These are phyloP conservation scores for Copidosoma aretas DNA, from an alignment of 2,888 invertebrate species.

Conservation along the genomic window DNA sequence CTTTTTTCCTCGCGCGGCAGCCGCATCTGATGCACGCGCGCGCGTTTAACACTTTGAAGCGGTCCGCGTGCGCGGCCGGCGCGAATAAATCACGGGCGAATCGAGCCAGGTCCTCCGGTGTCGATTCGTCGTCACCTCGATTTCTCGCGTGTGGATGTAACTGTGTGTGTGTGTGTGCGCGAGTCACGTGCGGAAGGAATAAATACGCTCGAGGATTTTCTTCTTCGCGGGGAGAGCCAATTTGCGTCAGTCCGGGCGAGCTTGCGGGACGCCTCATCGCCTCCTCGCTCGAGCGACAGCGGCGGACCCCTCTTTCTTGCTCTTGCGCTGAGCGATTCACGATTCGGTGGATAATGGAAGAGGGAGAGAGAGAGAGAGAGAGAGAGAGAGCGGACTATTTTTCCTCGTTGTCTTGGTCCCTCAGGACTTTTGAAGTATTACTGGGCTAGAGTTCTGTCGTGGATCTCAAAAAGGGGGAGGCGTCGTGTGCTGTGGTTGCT, in stretches of 20 bases:
- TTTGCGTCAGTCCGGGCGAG: slow-evolving; percentile 37
- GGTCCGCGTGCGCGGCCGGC: background rate
- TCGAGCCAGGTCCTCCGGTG: slow-evolving; percentile 5
- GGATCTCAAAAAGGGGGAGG: too few species aligned
- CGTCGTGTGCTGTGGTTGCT: too few species aligned
- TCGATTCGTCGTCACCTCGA: slow-evolving; percentile 23
- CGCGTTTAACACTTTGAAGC: slow-evolving; percentile 26
- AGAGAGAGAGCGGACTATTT: too few species aligned
- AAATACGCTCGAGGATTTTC: too few species aligned
- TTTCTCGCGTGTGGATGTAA: background rate
- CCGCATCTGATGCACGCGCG: slow-evolving; percentile 5
- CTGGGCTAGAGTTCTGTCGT: too few species aligned
- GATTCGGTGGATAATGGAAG: too few species aligned
- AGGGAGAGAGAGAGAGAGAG: too few species aligned
- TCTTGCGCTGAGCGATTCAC: too few species aligned
- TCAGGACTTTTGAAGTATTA: too few species aligned
- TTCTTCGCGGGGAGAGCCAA: slow-evolving; percentile 17
- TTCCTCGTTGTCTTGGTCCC: too few species aligned
- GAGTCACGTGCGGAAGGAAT: background rate
- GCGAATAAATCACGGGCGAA: slow-evolving; percentile 34
- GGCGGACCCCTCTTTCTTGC: too few species aligned
- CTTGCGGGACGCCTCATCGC: slow-evolving; percentile 29
- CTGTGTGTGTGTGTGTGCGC: background rate
- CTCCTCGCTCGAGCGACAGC: slow-evolving; percentile 18
- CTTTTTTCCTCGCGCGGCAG: background rate